These are phyloP conservation scores for Orthosia gothica DNA, from an alignment of 2,888 invertebrate species.

Conservation along the genomic window DNA sequence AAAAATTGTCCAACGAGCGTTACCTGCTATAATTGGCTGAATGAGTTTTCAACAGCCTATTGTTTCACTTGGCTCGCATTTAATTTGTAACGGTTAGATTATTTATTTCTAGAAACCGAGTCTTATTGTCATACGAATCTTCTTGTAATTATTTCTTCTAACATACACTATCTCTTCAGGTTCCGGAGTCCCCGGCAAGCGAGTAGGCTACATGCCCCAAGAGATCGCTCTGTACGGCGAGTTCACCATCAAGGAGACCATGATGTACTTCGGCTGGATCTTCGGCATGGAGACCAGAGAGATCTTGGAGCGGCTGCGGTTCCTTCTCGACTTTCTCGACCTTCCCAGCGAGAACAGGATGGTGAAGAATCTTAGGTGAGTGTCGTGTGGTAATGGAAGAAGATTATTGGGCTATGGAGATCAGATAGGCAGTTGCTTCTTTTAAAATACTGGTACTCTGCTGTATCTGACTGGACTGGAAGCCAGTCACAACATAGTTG, in stretches of 20 bases:
- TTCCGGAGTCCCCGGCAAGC: slow-evolving; percentile 98
- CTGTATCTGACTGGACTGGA: too few relatives aligned
- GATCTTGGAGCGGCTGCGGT: slow-evolving; percentile 95
- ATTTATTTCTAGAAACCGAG: too few relatives aligned
- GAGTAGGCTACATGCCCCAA: slow-evolving; percentile 99
- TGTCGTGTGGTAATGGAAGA: not conserved
- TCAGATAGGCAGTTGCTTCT: too few relatives aligned
- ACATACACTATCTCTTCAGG: slow-evolving; percentile 76
- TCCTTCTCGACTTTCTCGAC: slow-evolving; percentile 97
- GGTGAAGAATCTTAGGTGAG: slow-evolving; percentile 90
- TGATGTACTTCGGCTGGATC: slow-evolving; percentile 99
- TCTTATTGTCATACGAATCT: not conserved
- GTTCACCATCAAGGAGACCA: slow-evolving; percentile 98
- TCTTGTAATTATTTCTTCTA: not conserved
- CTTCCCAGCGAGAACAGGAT: slow-evolving; percentile 96
- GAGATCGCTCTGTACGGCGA: slow-evolving; percentile 98
- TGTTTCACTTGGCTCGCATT: too few relatives aligned
- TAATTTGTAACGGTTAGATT: too few relatives aligned
- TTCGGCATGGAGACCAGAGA: slow-evolving; percentile 97
- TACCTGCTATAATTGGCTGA: too few relatives aligned
- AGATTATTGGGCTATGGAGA: too few relatives aligned
- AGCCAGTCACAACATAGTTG: too few relatives aligned
- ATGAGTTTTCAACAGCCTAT: too few relatives aligned
- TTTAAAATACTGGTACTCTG: too few relatives aligned
- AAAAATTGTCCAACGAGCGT: too few relatives aligned